Evolutionary conservation across 2,113 vertebrate genomes (phyloP).

Genomic region (Ahaetulla prasina): DNA sequence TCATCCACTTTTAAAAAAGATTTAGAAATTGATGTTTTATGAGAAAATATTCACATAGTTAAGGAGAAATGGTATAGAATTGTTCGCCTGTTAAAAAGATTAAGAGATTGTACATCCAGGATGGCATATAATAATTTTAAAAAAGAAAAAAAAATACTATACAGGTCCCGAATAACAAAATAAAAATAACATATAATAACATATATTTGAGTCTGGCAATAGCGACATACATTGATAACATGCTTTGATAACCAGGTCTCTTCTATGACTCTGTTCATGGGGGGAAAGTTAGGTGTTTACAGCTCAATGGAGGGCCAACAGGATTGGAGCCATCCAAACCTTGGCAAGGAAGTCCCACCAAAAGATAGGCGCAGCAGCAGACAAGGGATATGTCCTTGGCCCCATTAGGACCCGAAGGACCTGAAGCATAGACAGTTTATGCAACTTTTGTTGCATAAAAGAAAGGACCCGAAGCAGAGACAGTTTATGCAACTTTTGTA

Average conservation of each 20-base stretch:
- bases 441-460: background rate
- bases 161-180: background rate
- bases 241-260: background rate
- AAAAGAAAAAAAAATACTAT: background rate
- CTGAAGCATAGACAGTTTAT: background rate
- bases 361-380: background rate
- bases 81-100: background rate
- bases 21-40: background rate
- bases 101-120: background rate
- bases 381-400: background rate
- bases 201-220: background rate
- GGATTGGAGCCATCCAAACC: background rate
- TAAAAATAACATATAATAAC: background rate
- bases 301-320: background rate
- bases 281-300: background rate
- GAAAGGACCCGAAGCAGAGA: background rate
- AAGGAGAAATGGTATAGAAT: background rate
- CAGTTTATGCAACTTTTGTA: background rate
- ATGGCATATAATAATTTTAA: background rate
- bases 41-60: background rate
- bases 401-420: background rate
- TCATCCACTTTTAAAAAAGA: background rate
- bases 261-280: background rate
- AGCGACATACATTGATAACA: background rate
- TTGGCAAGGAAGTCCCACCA: background rate